phyloP scores from a whole-genome alignment of 2,797 vertebrate genomes.

The Mergus octosetaceus region DNA sequence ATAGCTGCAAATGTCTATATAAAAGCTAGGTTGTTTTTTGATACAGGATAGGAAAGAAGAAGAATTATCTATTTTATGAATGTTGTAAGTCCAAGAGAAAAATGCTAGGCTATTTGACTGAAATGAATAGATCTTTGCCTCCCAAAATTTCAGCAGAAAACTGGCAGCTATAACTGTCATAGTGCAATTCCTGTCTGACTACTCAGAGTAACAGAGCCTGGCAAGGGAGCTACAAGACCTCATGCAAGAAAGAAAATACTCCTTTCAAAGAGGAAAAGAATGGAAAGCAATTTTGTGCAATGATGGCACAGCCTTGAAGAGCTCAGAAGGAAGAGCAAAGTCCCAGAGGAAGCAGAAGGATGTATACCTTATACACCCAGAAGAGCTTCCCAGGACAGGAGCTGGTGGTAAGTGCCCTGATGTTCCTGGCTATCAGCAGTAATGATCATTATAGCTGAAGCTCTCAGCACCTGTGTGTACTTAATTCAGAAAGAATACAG shows the following conservation, averaged over 20 bases:
- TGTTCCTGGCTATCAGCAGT: not conserved
- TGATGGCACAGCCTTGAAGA: not conserved
- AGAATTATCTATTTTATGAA: not conserved
- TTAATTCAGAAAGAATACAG: not conserved
- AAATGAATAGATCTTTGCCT: not conserved
- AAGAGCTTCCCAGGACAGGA: not conserved
- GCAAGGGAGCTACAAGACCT: not conserved
- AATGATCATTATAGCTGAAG: not conserved
- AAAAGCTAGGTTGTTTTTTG: not conserved
- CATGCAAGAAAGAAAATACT: not conserved
- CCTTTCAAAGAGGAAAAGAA: not conserved
- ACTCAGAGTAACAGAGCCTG: not conserved
- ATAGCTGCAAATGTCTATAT: not conserved
- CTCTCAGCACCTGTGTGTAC: not conserved
- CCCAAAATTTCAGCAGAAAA: not conserved
- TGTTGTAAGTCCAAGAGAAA: not conserved
- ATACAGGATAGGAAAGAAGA: not conserved
- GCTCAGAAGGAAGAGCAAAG: not conserved
- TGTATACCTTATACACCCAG: not conserved
- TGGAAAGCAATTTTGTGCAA: not conserved
- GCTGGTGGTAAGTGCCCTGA: not conserved
- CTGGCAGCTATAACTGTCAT: not conserved
- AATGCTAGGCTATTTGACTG: not conserved
- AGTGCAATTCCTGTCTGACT: not conserved
- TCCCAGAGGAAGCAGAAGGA: not conserved